Percentiles rank a stretch among this genome's conserved stretches.
Conservation (phyloP, 2,797 vertebrate species). For the Esox lucius region DNA sequence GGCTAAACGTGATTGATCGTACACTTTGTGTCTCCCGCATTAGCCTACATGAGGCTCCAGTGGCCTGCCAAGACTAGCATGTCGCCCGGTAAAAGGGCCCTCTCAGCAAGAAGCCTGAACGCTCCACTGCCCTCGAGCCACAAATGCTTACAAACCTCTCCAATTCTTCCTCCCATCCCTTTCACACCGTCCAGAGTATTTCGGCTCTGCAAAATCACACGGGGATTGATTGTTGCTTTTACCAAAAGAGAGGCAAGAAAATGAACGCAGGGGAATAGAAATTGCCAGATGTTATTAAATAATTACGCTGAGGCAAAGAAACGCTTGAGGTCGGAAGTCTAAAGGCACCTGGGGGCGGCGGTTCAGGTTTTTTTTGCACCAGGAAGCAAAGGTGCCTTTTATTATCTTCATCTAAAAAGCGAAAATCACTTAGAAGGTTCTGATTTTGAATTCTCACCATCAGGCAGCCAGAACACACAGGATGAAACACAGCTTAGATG, state of each 20-base stretch:
- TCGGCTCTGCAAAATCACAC: constrained; percentile 11
- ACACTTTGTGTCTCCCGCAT: constrained; percentile 51
- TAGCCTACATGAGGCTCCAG: constrained; percentile 49
- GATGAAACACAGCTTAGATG: neutral
- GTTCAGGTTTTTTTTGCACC: too few relatives aligned
- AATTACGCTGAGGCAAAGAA: constrained; percentile 35
- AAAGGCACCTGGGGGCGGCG: neutral
- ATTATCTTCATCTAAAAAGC: too few relatives aligned
- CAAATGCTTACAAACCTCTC: constrained; percentile 29
- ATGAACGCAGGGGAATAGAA: constrained; percentile 30
- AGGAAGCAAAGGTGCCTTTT: too few relatives aligned
- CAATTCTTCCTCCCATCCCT: neutral
- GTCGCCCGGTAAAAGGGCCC: constrained; percentile 51
- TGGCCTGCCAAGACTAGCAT: constrained; percentile 47
- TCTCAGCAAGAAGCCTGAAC: constrained; percentile 56
- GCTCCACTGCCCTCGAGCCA: constrained; percentile 42
- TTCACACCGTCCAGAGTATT: constrained; percentile 4
- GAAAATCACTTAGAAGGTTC: neutral
- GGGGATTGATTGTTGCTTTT: constrained; percentile 34
- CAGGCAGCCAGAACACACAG: neutral
- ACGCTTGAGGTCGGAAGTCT: constrained; percentile 25
- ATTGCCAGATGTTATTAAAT: constrained; percentile 35
- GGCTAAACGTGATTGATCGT: constrained; percentile 62
- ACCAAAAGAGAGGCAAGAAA: constrained; percentile 29
- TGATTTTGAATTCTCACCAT: neutral